phyloP scores from a whole-genome alignment of 2,888 invertebrate species.

The Caenorhabditis macrosperma region DNA sequence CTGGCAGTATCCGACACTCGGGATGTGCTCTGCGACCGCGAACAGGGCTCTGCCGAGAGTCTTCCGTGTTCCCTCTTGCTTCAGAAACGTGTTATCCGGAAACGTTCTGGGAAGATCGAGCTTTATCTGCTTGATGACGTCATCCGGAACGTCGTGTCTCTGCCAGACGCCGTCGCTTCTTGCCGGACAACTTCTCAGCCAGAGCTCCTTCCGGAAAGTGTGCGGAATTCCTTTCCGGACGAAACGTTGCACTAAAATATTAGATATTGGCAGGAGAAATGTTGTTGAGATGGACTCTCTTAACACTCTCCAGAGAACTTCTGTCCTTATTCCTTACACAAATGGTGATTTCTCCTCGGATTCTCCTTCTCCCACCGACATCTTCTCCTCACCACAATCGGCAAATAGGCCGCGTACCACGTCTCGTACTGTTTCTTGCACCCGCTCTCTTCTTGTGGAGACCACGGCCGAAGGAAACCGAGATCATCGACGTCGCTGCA shows the following conservation, averaged over 20 bases:
- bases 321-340: conserved; percentile 45
- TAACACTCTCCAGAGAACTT: background rate
- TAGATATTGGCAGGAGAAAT: too few species aligned
- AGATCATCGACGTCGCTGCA: conserved; percentile 68
- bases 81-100: conserved; percentile 65
- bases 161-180: conserved; percentile 27
- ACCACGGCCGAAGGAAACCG: conserved; percentile 68
- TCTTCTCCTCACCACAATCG: conserved; percentile 60
- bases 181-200: conserved; percentile 67
- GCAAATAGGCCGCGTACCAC: conserved; percentile 63
- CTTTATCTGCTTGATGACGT: conserved; percentile 61
- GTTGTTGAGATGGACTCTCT: too few species aligned
- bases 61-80: conserved; percentile 54
- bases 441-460: conserved; percentile 35
- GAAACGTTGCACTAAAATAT: conserved; percentile 69
- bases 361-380: conserved; percentile 67
- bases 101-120: conserved; percentile 70
- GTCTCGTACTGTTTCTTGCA: conserved; percentile 56
- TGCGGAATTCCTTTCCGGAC: conserved; percentile 69
- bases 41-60: conserved; percentile 61
- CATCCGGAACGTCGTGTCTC: conserved; percentile 56
- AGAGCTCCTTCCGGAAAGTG: conserved; percentile 63
- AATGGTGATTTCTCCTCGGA: conserved; percentile 55
- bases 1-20: conserved; percentile 70
- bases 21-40: conserved; percentile 64